Conservation (phyloP, 2,797 vertebrate genomes). For the Pteropus rufus region DNA sequence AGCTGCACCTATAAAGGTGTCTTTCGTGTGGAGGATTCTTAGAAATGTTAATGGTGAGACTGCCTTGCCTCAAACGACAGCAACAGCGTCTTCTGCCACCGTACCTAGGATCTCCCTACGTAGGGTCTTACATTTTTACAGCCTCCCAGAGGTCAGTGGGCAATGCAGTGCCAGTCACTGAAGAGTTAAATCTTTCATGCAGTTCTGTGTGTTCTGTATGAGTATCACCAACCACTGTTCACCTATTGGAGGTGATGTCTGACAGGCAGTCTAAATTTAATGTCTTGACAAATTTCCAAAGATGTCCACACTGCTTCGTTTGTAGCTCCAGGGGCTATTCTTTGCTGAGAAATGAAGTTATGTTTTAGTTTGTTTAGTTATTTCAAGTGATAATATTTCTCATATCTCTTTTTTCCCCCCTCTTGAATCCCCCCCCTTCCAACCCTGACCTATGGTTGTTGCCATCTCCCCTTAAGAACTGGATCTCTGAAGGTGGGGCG, state of each 20-base stretch:
- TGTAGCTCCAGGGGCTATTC: neutral
- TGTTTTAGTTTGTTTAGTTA: neutral
- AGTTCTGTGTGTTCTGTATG: neutral
- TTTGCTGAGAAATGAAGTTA: neutral
- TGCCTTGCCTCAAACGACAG: neutral
- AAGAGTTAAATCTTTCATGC: neutral
- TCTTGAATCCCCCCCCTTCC: too few species aligned
- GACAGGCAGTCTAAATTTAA: neutral
- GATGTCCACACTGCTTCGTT: neutral
- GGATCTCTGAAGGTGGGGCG: too few species aligned
- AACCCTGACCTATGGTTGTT: too few species aligned
- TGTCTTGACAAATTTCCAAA: neutral
- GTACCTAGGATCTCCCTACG: neutral
- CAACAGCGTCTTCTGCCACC: neutral
- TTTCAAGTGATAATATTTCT: slow-evolving; percentile 32
- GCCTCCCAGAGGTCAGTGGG: neutral
- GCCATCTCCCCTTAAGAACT: too few species aligned
- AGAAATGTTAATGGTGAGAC: slow-evolving; percentile 28
- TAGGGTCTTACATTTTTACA: slow-evolving; percentile 10
- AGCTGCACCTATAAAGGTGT: neutral
- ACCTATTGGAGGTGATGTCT: neutral
- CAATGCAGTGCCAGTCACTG: neutral
- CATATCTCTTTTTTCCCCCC: too few species aligned
- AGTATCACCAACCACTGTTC: neutral
- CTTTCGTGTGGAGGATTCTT: neutral